phyloP scores from a whole-genome alignment of 2,888 invertebrate species.

The Pristionchus mayeri region DNA sequence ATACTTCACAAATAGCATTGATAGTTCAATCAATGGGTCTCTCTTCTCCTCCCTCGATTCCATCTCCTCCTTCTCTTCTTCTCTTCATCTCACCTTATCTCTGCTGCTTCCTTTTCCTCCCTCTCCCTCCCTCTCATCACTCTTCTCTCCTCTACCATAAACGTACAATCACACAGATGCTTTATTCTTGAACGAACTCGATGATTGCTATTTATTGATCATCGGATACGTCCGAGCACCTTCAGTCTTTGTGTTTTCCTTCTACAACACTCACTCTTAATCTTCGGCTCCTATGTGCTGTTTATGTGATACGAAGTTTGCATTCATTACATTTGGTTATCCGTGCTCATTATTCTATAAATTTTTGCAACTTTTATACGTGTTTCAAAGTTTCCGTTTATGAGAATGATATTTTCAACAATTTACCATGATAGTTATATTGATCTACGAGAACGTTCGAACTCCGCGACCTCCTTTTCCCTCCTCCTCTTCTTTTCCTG shows the following conservation, averaged over 20 bases:
- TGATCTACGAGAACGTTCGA: neutral
- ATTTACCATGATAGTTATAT: too few relatives aligned
- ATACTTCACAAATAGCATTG: neutral
- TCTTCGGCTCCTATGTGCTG: too few relatives aligned
- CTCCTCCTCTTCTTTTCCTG: neutral
- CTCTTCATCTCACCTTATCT: neutral
- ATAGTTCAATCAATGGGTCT: conserved; percentile 30
- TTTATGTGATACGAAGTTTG: too few relatives aligned
- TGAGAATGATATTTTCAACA: too few relatives aligned
- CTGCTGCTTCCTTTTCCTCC: neutral
- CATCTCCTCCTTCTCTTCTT: neutral
- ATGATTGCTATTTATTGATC: neutral
- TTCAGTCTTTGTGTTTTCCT: too few relatives aligned
- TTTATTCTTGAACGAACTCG: neutral
- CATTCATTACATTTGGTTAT: too few relatives aligned
- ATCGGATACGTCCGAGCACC: too few relatives aligned
- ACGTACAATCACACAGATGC: conserved; percentile 8
- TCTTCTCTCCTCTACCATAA: neutral
- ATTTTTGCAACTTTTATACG: too few relatives aligned
- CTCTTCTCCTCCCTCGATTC: conserved; percentile 5
- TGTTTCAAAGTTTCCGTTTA: too few relatives aligned
- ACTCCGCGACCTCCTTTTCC: conserved; percentile 20
- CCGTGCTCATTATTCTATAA: too few relatives aligned
- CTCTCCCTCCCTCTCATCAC: conserved; percentile 3
- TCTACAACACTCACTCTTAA: too few relatives aligned